phyloP scores from a whole-genome alignment of 2,888 invertebrate species.

The Salticus scenicus region DNA sequence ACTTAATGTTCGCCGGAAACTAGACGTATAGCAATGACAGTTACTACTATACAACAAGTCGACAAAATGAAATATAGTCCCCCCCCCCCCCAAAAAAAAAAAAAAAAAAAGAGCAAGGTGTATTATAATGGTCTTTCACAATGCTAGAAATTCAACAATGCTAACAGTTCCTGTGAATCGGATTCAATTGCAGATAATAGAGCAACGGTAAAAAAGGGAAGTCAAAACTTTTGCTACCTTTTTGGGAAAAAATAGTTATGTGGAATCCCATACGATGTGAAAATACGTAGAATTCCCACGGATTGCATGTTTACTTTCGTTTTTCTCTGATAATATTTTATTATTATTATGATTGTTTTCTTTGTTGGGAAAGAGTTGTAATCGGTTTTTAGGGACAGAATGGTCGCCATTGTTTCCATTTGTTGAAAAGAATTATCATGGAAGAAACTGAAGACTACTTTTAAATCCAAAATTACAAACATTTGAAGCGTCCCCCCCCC shows the following conservation, averaged over 20 bases:
- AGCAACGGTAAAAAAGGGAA: constrained; percentile 13
- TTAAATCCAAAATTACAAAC: too few species aligned
- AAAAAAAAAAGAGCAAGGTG: constrained; percentile 5
- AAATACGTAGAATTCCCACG: constrained; percentile 6
- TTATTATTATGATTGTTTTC: too few species aligned
- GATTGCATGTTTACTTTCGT: background rate
- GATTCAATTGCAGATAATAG: constrained; percentile 11
- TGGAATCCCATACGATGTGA: constrained; percentile 1
- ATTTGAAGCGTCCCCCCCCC: too few species aligned
- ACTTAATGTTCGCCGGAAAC: constrained; percentile 1
- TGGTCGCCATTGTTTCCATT: too few species aligned
- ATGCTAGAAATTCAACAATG: background rate
- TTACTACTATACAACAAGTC: background rate
- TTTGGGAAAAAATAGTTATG: background rate
- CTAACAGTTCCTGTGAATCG: background rate
- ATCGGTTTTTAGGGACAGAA: too few species aligned
- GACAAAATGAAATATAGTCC: too few species aligned
- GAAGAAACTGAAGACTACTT: too few species aligned
- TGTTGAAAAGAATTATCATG: too few species aligned
- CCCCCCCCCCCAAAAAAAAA: background rate
- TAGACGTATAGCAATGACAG: background rate
- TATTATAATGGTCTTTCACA: background rate
- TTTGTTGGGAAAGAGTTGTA: too few species aligned
- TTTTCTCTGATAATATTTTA: too few species aligned
- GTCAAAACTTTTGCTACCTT: constrained; percentile 1